Percentiles rank a stretch among this genome's conserved stretches.
Evolutionary conservation across 2,888 invertebrate species (phyloP).

Genomic region (Pocota personata): DNA sequence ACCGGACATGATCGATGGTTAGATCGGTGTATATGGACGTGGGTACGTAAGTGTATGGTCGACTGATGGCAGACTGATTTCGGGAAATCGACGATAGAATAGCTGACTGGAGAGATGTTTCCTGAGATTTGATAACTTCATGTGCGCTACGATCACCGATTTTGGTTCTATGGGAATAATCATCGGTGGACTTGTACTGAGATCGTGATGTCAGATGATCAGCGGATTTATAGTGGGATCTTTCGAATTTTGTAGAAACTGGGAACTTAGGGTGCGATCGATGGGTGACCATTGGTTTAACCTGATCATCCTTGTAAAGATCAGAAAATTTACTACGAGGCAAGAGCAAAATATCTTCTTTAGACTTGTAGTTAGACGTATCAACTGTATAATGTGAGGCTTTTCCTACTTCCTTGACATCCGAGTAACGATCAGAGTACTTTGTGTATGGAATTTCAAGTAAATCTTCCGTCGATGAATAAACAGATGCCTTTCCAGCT

Average conservation of each 20-base stretch:
- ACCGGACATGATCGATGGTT: constrained; percentile 38
- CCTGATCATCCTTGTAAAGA: constrained; percentile 41
- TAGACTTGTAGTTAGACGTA: not conserved
- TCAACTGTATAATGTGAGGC: constrained; percentile 2
- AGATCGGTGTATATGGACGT: constrained; percentile 17
- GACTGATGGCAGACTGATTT: constrained; percentile 60
- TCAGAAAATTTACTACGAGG: constrained; percentile 60
- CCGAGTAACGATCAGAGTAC: constrained; percentile 45
- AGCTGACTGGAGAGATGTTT: constrained; percentile 17
- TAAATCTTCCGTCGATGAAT: constrained; percentile 55
- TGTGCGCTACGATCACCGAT: constrained; percentile 20
- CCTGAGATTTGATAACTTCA: constrained; percentile 3
- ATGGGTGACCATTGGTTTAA: not conserved
- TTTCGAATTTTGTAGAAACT: constrained; percentile 7
- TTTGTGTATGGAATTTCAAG: constrained; percentile 14
- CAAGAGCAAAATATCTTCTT: constrained; percentile 25
- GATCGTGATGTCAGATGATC: constrained; percentile 29
- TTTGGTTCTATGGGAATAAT: constrained; percentile 14
- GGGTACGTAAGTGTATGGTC: constrained; percentile 65
- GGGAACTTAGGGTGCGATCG: constrained; percentile 12
- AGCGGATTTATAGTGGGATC: constrained; percentile 37
- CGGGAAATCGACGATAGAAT: constrained; percentile 61
- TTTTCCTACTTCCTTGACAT: constrained; percentile 1
- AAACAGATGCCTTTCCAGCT: not conserved
- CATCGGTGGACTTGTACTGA: constrained; percentile 33